Conservation (phyloP, 2,797 vertebrate genomes). For the Melanotaenia maccullochi region DNA sequence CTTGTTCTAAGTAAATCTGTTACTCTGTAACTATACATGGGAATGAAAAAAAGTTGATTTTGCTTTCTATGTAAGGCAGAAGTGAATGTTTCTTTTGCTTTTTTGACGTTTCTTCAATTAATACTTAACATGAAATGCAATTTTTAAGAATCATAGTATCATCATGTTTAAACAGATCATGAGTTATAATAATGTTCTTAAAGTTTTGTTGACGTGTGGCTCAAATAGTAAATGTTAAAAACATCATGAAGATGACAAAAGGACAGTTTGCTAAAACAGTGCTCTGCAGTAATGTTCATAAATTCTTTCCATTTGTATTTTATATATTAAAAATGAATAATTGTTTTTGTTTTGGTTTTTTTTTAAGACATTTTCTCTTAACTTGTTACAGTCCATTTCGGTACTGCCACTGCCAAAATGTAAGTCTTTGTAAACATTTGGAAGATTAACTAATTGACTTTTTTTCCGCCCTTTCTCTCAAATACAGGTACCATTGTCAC, state of each 20-base stretch:
- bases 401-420: not conserved
- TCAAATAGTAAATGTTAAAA: slow-evolving; percentile 14
- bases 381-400: not conserved
- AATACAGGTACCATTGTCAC: slow-evolving; percentile 92
- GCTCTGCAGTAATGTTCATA: not conserved
- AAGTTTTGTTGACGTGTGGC: slow-evolving; percentile 16
- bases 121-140: slow-evolving; percentile 28
- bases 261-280: not conserved
- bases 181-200: not conserved
- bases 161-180: not conserved
- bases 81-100: not conserved
- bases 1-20: not conserved
- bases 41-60: not conserved
- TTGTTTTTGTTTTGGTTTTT: too few species aligned
- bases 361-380: not conserved
- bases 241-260: not conserved
- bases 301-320: not conserved
- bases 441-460: slow-evolving; percentile 27
- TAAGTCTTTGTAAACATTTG: not conserved
- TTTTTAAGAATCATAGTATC: not conserved
- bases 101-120: slow-evolving; percentile 3
- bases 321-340: not conserved
- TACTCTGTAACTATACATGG: not conserved
- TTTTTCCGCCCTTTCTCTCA: not conserved
- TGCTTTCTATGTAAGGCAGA: not conserved